Base-by-base conservation (phyloP, 2,888 invertebrate genomes). In the Parnassius apollo region DNA sequence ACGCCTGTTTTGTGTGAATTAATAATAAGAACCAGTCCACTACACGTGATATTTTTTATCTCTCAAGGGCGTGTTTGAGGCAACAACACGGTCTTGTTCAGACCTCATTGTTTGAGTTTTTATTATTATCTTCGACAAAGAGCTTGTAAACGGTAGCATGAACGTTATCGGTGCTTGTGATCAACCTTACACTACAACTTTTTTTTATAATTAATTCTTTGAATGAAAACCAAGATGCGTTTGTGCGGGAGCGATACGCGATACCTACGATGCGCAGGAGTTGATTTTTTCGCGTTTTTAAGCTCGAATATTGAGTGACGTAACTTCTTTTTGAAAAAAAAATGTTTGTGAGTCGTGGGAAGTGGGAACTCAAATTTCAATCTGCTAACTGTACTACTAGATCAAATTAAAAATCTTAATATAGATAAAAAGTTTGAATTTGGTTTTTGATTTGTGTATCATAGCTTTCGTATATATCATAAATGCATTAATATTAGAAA, bases 81-180 rank as follows among this genome's bases (percentile, higher is more conserved):
- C 83, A 76, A 75, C 77, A 76, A 78, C 75, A 76, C 78, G 78
- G 78, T 79, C 80, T 82, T 81, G 74, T 82, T 81, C 79, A 75
- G 78, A 72, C 76, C 72, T 75, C 77, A 86, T 90, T 91, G 91
- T 91, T 82, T 85, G 87, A 78, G 82, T 85, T 89, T 86, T 89
- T 90, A 87, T 88, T 86, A 85, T 85, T 78, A 78, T 78, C 70
- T 70, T 76, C 82, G 83, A 91, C 91, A 91, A 91, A 86, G 82
- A 79, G 71, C 79, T 87, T 85, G 89, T 91, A 91, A 90, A 86
- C 91, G 91, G 91, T 91, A 91, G 91, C 89, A 73, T 74, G 77
- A 76, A 77, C 77, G 72, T 79, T 90, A 91, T 91, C 91, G 88
- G 88, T 77, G 76, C 83, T 73, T 87, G 78, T 88, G 89, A 91